Conservation (phyloP, 1,140 invertebrate genomes). For the Eupeodes corollae region DNA sequence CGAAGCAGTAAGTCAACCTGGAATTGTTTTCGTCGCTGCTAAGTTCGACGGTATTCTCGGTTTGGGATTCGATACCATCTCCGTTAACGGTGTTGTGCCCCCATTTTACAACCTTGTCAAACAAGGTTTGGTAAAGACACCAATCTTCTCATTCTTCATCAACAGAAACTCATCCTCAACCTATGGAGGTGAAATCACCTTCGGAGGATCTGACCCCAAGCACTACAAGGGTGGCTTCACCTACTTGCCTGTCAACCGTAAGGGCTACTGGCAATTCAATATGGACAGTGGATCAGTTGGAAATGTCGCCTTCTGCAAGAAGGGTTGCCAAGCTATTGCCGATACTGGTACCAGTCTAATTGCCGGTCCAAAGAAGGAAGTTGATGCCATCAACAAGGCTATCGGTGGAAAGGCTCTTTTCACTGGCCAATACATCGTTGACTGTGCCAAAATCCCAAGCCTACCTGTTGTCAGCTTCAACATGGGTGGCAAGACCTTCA, state of each 20-base stretch:
- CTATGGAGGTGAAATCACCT: constrained; percentile 24
- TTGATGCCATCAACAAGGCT: constrained; percentile 20
- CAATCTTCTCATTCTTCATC: constrained; percentile 93
- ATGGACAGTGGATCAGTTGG: constrained; percentile 18
- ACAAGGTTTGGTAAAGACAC: constrained; percentile 61
- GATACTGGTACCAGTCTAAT: constrained; percentile 68
- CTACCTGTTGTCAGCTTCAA: constrained; percentile 15
- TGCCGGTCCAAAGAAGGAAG: constrained; percentile 50
- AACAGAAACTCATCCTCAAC: constrained; percentile 37
- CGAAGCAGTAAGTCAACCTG: constrained; percentile 86
- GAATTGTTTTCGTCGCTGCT: constrained; percentile 76
- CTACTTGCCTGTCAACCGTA: constrained; percentile 27
- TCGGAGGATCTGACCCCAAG: constrained; percentile 25
- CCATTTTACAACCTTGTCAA: constrained; percentile 89
- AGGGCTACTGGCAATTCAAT: constrained; percentile 36
- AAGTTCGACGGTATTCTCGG: constrained; percentile 96
- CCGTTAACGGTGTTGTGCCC: constrained; percentile 77
- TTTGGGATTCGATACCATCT: constrained; percentile 75
- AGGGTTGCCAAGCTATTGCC: constrained; percentile 53
- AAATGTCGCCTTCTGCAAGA: constrained; percentile 32
- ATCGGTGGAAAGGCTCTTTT: constrained; percentile 12
- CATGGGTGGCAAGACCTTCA: constrained; percentile 20
- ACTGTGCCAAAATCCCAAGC: constrained; percentile 5
- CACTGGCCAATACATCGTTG: constrained; percentile 12
- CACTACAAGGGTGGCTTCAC: constrained; percentile 19